These are phyloP conservation scores for Argyresthia albistria DNA, from an alignment of 2,888 invertebrate species.

Conservation along the genomic window DNA sequence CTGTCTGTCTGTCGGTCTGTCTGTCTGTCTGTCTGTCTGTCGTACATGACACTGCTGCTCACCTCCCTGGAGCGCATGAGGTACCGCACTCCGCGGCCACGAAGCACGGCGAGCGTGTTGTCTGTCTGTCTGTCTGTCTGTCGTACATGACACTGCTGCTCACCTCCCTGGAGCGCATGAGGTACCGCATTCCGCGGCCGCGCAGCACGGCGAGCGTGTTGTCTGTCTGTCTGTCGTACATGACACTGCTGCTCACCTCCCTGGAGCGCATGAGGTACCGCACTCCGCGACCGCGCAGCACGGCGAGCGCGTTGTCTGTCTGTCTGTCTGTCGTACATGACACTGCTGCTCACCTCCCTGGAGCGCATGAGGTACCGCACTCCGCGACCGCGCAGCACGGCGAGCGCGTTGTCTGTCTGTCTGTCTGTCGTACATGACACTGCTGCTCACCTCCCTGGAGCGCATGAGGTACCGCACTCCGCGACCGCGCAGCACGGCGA, in stretches of 20 bases:
- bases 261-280: no score
- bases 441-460: constrained; percentile 79
- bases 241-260: no score
- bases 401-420: constrained; percentile 54
- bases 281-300: no score
- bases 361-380: constrained; percentile 96
- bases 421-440: not conserved
- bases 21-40: no score
- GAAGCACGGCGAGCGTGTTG: constrained; percentile 90
- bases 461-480: constrained; percentile 95
- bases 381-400: constrained; percentile 90
- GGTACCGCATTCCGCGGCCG: constrained; percentile 86
- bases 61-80: constrained; percentile 86
- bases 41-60: no score
- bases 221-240: no score
- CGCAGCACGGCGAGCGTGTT: constrained; percentile 69
- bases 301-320: no score
- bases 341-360: constrained; percentile 71
- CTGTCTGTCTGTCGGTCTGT: constrained; percentile 82
- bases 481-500: constrained; percentile 92
- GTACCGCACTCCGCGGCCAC: constrained; percentile 93
- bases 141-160: constrained; percentile 4
- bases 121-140: no score
- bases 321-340: no score
- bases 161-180: constrained; percentile 92